A percentile compares a stretch with the other conserved stretches of the same genome.
Evolutionary conservation across 2,888 invertebrate species (phyloP).

Genomic region (Dugesia japonica): DNA sequence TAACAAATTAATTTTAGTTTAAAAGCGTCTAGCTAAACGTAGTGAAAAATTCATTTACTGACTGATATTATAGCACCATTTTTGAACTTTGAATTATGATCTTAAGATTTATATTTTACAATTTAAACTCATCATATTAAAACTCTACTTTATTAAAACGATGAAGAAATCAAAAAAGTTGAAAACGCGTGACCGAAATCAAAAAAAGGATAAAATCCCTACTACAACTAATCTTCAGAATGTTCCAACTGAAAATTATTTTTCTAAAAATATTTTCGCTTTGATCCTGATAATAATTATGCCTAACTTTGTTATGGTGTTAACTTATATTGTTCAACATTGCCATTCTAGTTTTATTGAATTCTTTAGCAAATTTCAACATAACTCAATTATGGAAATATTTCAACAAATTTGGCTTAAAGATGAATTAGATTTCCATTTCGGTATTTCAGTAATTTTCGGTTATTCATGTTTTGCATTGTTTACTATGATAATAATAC

Average conservation of each 20-base stretch:
- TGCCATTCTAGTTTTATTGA: constrained; percentile 40
- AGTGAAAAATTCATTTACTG: no score
- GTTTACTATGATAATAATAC: constrained; percentile 47
- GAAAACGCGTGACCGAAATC: no score
- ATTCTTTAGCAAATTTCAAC: constrained; percentile 35
- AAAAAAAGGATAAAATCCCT: no score
- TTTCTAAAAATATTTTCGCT: not conserved
- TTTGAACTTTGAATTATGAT: no score
- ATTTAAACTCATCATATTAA: no score
- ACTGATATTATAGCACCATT: no score
- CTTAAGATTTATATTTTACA: no score
- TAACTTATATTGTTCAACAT: constrained; percentile 40
- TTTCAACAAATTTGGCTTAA: constrained; percentile 40
- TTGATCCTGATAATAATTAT: constrained; percentile 37
- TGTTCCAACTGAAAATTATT: not conserved
- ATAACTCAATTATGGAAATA: constrained; percentile 33
- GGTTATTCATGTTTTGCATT: constrained; percentile 47
- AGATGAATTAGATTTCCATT: constrained; percentile 38
- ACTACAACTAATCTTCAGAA: no score
- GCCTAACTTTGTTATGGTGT: constrained; percentile 40
- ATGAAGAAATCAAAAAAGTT: no score
- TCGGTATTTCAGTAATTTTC: constrained; percentile 39
- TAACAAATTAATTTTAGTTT: no score
- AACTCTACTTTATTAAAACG: no score
- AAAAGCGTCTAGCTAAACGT: no score